Percentiles rank a stretch among this genome's conserved stretches.
Conservation (phyloP, 2,888 invertebrate genomes). For the Agrilus cyanescens region DNA sequence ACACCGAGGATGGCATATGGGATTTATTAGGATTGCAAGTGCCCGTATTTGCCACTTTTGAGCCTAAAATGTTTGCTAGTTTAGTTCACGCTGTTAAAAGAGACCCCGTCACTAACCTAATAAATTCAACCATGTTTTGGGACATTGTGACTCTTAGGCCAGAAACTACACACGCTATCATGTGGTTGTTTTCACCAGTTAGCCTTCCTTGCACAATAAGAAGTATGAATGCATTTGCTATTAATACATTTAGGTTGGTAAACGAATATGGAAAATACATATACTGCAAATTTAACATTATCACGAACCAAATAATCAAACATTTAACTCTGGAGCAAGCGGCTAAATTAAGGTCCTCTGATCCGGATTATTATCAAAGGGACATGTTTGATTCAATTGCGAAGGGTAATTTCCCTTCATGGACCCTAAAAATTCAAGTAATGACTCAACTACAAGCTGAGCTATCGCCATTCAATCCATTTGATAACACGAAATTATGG, state of each 20-base stretch:
- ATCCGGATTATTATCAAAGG: conserved; percentile 80
- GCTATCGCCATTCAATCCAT: conserved; percentile 71
- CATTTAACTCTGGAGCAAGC: conserved; percentile 61
- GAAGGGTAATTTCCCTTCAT: conserved; percentile 58
- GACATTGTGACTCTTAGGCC: conserved; percentile 82
- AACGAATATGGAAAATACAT: conserved; percentile 56
- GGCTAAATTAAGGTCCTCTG: conserved; percentile 52
- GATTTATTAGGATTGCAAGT: conserved; percentile 89
- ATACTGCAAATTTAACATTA: conserved; percentile 88
- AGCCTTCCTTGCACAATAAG: conserved; percentile 84
- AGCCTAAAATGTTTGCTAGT: conserved; percentile 80
- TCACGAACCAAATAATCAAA: conserved; percentile 82
- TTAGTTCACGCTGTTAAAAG: conserved; percentile 95
- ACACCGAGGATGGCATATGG: conserved; percentile 87
- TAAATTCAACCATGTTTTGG: conserved; percentile 94
- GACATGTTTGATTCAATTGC: conserved; percentile 86
- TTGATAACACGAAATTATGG: conserved; percentile 91
- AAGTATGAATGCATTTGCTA: conserved; percentile 72
- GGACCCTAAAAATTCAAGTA: conserved; percentile 70
- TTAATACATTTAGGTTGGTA: conserved; percentile 83
- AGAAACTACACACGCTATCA: conserved; percentile 72
- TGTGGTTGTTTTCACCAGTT: conserved; percentile 80
- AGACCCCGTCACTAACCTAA: conserved; percentile 72
- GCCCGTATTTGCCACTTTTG: conserved; percentile 84
- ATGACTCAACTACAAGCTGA: conserved; percentile 85